Evolutionary conservation across 2,888 invertebrate species (phyloP).

Genomic region (Drosophila peninsularis): DNA sequence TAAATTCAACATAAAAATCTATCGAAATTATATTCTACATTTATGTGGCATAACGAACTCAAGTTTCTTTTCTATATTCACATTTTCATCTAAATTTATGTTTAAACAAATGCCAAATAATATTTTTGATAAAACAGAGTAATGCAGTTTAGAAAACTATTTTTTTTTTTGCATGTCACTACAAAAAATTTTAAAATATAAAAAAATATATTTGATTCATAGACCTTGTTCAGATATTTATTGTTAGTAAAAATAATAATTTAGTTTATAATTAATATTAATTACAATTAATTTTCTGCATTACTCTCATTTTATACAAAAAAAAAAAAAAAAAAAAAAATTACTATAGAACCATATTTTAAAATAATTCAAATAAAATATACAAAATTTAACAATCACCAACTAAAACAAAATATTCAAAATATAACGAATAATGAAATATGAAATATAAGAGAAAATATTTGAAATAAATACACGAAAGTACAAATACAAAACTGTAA

Average conservation of each 20-base stretch:
- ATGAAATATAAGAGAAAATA: neutral
- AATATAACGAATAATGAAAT: neutral
- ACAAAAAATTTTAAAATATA: neutral
- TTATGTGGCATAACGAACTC: neutral
- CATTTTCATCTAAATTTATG: neutral
- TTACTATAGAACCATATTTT: neutral
- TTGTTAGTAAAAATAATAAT: neutral
- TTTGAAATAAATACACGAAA: neutral
- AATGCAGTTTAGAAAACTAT: slow-evolving; percentile 17
- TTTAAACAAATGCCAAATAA: neutral
- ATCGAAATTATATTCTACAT: neutral
- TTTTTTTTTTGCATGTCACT: neutral
- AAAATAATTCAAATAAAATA: neutral
- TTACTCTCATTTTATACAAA: slow-evolving; percentile 3
- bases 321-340: neutral
- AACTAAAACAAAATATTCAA: neutral
- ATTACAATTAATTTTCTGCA: neutral
- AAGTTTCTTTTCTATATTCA: neutral
- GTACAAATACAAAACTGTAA: neutral
- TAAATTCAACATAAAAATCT: neutral
- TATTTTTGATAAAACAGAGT: slow-evolving; percentile 2
- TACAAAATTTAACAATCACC: neutral
- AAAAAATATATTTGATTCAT: neutral
- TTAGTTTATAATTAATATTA: neutral
- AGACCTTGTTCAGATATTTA: neutral